phyloP scores from a whole-genome alignment of 2,113 vertebrate genomes.

The Anoura caudifer region DNA sequence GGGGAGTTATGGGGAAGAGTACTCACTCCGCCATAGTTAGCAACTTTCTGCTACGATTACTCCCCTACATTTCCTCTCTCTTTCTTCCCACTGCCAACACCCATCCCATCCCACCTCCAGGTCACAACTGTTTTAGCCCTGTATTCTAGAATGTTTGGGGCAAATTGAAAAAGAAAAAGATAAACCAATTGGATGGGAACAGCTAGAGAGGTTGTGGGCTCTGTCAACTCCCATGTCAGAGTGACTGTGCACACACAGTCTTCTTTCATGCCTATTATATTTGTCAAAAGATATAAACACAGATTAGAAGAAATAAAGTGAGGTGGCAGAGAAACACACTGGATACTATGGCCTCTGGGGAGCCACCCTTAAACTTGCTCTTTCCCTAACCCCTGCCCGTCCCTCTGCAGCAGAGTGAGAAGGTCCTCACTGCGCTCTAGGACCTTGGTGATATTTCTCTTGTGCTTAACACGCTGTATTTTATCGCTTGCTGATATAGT shows the following conservation, averaged over 20 bases:
- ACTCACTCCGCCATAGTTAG: not conserved
- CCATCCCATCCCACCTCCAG: not conserved
- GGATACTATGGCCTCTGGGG: not conserved
- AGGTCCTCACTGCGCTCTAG: not conserved
- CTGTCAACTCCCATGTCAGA: not conserved
- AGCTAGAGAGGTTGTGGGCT: not conserved
- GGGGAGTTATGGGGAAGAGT: not conserved
- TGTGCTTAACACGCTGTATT: not conserved
- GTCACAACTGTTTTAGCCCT: not conserved
- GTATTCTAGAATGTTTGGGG: not conserved
- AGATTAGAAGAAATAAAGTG: not conserved
- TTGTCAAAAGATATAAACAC: not conserved
- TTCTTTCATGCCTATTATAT: not conserved
- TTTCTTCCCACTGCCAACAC: not conserved
- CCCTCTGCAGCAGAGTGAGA: not conserved
- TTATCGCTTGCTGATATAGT: not conserved
- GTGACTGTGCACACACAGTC: not conserved
- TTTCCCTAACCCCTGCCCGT: fast-evolving
- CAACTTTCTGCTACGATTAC: not conserved
- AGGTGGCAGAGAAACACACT: not conserved
- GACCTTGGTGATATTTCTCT: not conserved
- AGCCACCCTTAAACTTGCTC: not conserved
- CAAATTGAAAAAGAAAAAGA: not conserved
- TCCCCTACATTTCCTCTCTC: not conserved
- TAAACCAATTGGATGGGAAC: not conserved